phyloP scores from a whole-genome alignment of 2,888 invertebrate species.

The Agriotes lineatus region DNA sequence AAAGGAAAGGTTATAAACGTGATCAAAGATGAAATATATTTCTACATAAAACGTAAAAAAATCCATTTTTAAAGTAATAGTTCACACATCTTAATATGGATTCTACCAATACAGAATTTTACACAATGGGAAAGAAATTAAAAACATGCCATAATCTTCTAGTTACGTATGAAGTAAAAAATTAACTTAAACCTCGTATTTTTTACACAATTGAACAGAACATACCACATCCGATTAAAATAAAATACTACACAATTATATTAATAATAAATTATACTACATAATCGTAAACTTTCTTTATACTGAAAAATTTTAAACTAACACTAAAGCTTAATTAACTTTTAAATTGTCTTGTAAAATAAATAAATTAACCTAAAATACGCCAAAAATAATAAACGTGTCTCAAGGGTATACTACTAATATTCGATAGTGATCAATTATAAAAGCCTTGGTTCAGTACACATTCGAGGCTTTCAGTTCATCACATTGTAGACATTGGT shows the following conservation, averaged over 20 bases:
- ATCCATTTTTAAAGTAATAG: neutral
- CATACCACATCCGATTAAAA: neutral
- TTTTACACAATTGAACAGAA: too few relatives aligned
- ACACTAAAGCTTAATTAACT: neutral
- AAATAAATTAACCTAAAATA: constrained; percentile 10
- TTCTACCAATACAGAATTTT: too few relatives aligned
- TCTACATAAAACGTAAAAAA: neutral
- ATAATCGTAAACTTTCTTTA: neutral
- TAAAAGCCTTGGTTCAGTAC: neutral
- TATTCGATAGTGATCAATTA: constrained; percentile 3
- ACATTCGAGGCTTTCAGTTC: constrained; percentile 19
- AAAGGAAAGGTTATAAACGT: constrained; percentile 10
- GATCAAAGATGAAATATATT: constrained; percentile 1
- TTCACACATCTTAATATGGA: too few relatives aligned
- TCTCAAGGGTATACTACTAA: neutral
- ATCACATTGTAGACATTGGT: constrained; percentile 26
- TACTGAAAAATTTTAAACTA: neutral
- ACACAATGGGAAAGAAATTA: neutral
- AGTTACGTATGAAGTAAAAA: constrained; percentile 10
- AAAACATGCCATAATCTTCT: neutral
- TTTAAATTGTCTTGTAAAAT: constrained; percentile 1
- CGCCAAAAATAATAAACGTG: neutral
- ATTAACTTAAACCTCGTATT: too few relatives aligned
- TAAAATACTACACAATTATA: neutral
- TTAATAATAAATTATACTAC: neutral